Evolutionary conservation across 2,113 vertebrate species (phyloP), one percentile per base, ranked within the genome.

Genomic region (Blennius ocellaris): DNA sequence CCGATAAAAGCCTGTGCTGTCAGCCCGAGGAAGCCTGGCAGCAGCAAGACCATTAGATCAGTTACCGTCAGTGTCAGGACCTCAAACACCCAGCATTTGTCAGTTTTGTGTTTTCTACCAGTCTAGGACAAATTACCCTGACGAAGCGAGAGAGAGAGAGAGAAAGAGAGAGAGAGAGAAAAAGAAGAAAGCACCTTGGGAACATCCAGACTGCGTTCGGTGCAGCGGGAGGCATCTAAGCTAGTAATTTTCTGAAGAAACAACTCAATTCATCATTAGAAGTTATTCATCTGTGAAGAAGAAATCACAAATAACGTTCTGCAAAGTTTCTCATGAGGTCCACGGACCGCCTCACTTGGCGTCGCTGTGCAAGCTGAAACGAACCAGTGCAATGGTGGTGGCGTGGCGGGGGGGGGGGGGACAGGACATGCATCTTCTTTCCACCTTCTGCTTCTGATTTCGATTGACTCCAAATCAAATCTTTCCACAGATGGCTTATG

Each of bases 11-110:
- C 55, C 5, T 40, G 12, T 7, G 6, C 54, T 10, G 56, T 75
- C 52, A 44, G 48, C 14, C 41, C 11, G 15, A 39, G 47, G 47
- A 62, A 64, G 52, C 15, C 56, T 69, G 38, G 47, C 49, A 21
- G 69, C 11, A 11, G 50, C 0, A 0, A 82, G 57, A 45, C 50
- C 73, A 70, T 84, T 65, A 70, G 30, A 70, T 78, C 30, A 48
- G 49, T 64, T 38, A 5, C 21, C 0, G 66, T 69, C 65, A 79
- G 52, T 64, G 63, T 75, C 82, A 73, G 54, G 60, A 1, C 65
- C 1, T 68, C 37, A 67, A 74, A 6, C 58, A 59, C 39, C 11
- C 21, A 6, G 17, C 36, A 53, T 6, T 17, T 39, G 17, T 72
- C 48, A 41, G 1, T n/a, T 72, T 17, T 69, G 6, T 50, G n/a